Conservation (phyloP, 2,113 vertebrate genomes). For the Struthidea cinerea region DNA sequence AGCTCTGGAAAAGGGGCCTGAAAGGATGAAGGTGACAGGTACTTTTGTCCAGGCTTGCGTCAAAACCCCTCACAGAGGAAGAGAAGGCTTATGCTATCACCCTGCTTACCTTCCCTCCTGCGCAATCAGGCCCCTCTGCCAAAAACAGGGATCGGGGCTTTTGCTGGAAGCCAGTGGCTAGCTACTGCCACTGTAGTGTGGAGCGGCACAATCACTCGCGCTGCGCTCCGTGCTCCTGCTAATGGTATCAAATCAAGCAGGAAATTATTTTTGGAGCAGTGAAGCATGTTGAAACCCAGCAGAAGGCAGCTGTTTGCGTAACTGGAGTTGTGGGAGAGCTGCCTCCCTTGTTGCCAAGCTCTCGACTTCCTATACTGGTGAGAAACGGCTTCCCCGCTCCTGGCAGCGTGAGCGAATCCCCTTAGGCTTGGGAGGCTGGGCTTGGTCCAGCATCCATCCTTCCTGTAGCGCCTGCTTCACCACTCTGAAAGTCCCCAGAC, state of each 20-base stretch:
- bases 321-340: conserved; percentile 44
- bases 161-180: background rate
- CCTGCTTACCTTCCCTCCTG: background rate
- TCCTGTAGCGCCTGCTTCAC: background rate
- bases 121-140: rapidly evolving
- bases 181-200: background rate
- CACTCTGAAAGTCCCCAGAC: background rate
- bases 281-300: conserved; percentile 53
- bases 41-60: background rate
- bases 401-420: background rate
- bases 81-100: background rate
- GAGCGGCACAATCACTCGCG: rapidly evolving
- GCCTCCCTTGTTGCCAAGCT: conserved; percentile 21
- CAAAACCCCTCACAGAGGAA: background rate
- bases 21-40: background rate
- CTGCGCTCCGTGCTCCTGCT: background rate
- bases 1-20: background rate
- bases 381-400: conserved; percentile 19
- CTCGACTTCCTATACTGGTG: conserved; percentile 41
- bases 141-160: background rate
- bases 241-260: conserved; percentile 54
- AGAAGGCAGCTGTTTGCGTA: conserved; percentile 62
- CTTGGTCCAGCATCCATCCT: background rate
- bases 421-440: background rate
- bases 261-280: conserved; percentile 65